These are phyloP conservation scores for Onychomys arenicola DNA, from an alignment of 2,797 vertebrate species.

Conservation along the genomic window DNA sequence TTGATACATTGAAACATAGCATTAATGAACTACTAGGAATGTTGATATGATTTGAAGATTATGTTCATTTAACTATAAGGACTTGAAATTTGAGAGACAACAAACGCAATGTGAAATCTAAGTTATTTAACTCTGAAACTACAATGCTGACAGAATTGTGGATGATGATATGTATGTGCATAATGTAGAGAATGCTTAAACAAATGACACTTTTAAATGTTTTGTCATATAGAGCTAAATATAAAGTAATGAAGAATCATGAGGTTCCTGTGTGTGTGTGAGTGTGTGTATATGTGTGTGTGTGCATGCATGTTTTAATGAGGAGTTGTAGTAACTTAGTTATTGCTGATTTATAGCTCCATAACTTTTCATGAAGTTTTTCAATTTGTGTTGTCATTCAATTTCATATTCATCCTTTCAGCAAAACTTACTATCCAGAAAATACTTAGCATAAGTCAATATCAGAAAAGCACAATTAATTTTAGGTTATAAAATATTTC, in stretches of 20 bases:
- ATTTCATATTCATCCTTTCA: background rate
- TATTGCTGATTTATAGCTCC: background rate
- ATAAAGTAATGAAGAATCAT: background rate
- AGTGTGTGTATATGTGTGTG: background rate
- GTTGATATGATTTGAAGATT: background rate
- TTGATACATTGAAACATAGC: background rate
- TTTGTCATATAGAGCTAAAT: background rate
- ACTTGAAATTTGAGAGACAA: background rate
- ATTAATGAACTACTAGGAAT: background rate
- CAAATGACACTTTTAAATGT: slow-evolving; percentile 5
- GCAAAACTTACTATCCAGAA: background rate
- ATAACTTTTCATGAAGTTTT: background rate
- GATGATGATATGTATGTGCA: background rate
- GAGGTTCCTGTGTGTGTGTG: background rate
- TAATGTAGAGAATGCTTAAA: background rate
- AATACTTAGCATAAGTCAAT: background rate
- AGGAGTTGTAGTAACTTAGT: background rate
- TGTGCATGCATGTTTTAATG: background rate
- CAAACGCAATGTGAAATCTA: background rate
- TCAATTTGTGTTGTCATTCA: background rate
- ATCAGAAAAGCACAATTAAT: background rate
- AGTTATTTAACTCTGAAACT: background rate
- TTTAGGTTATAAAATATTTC: background rate
- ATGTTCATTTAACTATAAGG: background rate
- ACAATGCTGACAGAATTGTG: background rate